Percentiles rank a stretch among this genome's conserved stretches.
Evolutionary conservation across 2,113 vertebrate species (phyloP).

Genomic region (Platysteira castanea): DNA sequence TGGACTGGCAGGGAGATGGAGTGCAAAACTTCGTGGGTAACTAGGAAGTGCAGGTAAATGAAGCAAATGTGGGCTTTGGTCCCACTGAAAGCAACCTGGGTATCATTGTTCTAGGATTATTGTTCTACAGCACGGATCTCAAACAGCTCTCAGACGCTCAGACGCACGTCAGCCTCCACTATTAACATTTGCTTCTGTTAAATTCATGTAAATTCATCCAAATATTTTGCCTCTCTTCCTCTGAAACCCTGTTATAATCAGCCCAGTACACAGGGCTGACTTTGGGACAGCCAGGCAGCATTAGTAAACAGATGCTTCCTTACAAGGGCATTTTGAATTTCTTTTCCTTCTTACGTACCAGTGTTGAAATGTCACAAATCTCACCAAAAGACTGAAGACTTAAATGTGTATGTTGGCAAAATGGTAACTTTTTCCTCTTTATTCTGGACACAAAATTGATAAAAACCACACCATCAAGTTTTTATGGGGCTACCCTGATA

Average conservation of each 20-base stretch:
- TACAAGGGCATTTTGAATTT: neutral
- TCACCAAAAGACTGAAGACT: neutral
- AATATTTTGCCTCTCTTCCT: neutral
- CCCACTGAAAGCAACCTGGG: neutral
- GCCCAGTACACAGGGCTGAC: neutral
- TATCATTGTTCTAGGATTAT: neutral
- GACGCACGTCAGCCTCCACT: rapidly evolving
- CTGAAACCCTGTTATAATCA: neutral
- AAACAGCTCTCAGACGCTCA: neutral
- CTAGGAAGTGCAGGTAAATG: neutral
- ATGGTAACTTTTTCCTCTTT: neutral
- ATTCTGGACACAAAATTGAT: neutral
- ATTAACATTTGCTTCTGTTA: neutral
- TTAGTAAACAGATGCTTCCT: neutral
- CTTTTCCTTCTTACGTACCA: neutral
- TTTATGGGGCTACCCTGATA: neutral
- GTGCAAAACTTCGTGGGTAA: neutral
- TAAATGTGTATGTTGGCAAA: neutral
- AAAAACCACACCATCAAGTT: neutral
- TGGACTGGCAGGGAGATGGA: neutral
- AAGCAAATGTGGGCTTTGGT: neutral
- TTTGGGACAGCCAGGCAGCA: neutral
- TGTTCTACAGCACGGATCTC: neutral
- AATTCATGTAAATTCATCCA: neutral
- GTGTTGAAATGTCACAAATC: neutral